Evolutionary conservation across 2,888 invertebrate genomes (phyloP), one percentile per base, ranked within the genome.

Genomic region (Drosophila parthenogenetica): DNA sequence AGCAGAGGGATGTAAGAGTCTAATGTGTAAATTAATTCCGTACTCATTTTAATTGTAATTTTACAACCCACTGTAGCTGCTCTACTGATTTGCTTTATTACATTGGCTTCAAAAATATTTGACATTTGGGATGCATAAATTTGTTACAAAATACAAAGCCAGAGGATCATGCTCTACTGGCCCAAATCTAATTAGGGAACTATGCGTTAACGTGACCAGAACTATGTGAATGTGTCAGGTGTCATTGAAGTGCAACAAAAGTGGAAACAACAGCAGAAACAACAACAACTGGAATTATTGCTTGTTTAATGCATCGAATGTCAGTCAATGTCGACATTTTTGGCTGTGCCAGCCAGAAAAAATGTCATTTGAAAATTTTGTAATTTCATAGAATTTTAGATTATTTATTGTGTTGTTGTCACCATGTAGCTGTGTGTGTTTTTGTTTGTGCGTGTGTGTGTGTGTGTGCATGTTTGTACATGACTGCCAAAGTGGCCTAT

Each of bases 341-440:
- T 48, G 32, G 19, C 42, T 7, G 3, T n/a, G 49, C 37, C 54
- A 45, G 55, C 49, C 68, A 59, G 65, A 35, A 35, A 35, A 85
- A 67, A 59, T 63, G 53, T 69, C 69, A 87, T 89, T 84, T 84
- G 79, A 84, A 84, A 81, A 89, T 78, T 82, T 77, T 77, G 79
- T 79, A 89, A 87, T 90, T 87, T 89, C 65, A 89, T 81, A 77
- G 87, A 81, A 84, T 81, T 84, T 85, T 84, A 72, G 77, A 81
- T 81, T 81, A 90, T 87, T 87, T 87, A 87, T 89, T 83, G 77
- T 87, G 60, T 60, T 17, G 43, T 43, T 43, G 54, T 42, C 54
- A 43, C 29, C 42, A 43, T 10, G 45, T 7, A 22, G 43, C 32
- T 48, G 17, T 58, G 16, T 59, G 14, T 43, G 14, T 55, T 16